Evolutionary conservation across 2,797 vertebrate genomes (phyloP).

Genomic region (Meriones psammophilus): DNA sequence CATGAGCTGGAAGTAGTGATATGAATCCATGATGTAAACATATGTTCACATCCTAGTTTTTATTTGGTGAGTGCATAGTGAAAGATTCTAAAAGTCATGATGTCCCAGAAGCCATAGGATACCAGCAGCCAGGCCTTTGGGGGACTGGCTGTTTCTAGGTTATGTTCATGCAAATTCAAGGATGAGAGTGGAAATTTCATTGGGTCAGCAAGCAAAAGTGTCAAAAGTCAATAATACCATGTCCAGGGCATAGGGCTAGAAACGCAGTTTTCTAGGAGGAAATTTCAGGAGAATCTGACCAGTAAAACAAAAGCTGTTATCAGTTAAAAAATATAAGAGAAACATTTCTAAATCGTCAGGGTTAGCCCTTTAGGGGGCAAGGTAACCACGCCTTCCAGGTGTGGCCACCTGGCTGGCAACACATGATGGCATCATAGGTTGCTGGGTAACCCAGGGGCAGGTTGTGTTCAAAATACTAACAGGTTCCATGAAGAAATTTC

Average conservation of each 20-base stretch:
- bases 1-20: neutral
- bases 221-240: neutral
- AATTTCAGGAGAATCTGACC: neutral
- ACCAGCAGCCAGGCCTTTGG: neutral
- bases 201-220: neutral
- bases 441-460: too few relatives aligned
- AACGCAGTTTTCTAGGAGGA: neutral
- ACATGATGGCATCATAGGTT: too few relatives aligned
- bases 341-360: neutral
- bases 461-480: too few relatives aligned
- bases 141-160: neutral
- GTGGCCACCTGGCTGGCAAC: too few relatives aligned
- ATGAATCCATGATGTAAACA: neutral
- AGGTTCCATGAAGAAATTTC: neutral
- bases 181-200: neutral
- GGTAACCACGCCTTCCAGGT: too few relatives aligned
- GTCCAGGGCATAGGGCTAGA: neutral
- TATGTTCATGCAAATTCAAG: slow-evolving; percentile 4
- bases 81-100: neutral
- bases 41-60: neutral
- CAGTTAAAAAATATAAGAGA: neutral
- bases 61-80: neutral
- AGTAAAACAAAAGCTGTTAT: neutral
- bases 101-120: neutral
- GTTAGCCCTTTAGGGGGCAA: too few relatives aligned